A percentile compares a stretch with the other conserved stretches of the same genome.
These are phyloP conservation scores for Lycopodina hypogea DNA, from an alignment of 37 sponge, comb jelly and placozoan species.

Conservation along the genomic window DNA sequence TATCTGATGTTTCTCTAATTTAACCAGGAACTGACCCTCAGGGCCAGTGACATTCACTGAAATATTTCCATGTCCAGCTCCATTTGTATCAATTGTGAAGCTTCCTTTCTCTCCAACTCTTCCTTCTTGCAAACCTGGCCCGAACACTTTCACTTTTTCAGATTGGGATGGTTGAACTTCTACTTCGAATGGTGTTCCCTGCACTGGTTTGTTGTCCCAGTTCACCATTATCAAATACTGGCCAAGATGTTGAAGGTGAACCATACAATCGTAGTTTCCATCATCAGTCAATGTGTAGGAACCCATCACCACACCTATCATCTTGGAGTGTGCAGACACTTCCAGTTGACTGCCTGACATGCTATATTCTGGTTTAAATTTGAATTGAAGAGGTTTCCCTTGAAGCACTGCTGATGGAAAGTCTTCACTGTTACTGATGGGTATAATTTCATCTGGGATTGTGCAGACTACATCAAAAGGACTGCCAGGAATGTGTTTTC, in stretches of 20 bases:
- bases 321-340: slow-evolving; percentile 39
- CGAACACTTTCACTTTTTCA: slow-evolving; percentile 54
- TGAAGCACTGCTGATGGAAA: neutral
- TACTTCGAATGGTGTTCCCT: slow-evolving; percentile 71
- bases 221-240: slow-evolving; percentile 41
- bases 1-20: slow-evolving; percentile 51
- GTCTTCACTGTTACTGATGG: neutral
- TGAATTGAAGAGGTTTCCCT: slow-evolving; percentile 35
- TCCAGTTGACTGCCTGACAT: slow-evolving; percentile 19
- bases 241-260: slow-evolving; percentile 35
- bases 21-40: slow-evolving; percentile 61
- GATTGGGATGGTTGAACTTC: slow-evolving; percentile 53
- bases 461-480: slow-evolving; percentile 61
- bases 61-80: slow-evolving; percentile 74
- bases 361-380: slow-evolving; percentile 16
- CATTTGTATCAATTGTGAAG: slow-evolving; percentile 65
- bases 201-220: slow-evolving; percentile 40
- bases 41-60: slow-evolving; percentile 72
- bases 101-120: slow-evolving; percentile 55
- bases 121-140: slow-evolving; percentile 66
- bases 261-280: slow-evolving; percentile 30
- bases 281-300: neutral
- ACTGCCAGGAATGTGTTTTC: slow-evolving; percentile 56
- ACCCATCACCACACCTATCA: slow-evolving; percentile 12
- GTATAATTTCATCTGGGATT: neutral